Evolutionary conservation across 2,888 invertebrate genomes (phyloP).

Genomic region (Eudemis profundana): DNA sequence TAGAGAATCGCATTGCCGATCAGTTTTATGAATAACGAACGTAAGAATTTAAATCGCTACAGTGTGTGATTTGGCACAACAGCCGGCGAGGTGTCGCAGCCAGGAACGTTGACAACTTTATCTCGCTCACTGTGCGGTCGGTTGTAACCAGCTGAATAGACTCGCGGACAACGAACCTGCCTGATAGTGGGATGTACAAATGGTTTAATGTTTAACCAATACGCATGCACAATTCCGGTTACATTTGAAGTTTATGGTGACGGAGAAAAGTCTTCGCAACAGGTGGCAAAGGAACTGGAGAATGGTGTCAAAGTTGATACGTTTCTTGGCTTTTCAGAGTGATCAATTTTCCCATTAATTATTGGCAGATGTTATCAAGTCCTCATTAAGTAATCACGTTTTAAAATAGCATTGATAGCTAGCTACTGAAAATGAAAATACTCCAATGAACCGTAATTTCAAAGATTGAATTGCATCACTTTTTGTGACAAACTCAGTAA

Average conservation of each 20-base stretch:
- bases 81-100: conserved; percentile 53
- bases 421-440: conserved; percentile 7
- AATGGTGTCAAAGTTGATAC: background rate
- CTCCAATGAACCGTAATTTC: background rate
- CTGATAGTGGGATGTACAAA: background rate
- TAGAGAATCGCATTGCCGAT: too few species aligned
- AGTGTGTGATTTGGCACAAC: conserved; percentile 7
- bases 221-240: conserved; percentile 1
- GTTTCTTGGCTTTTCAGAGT: background rate
- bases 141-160: conserved; percentile 57
- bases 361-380: background rate
- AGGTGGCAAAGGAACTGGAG: background rate
- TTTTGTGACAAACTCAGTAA: too few species aligned
- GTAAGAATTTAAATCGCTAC: conserved; percentile 5
- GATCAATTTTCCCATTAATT: background rate
- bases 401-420: background rate
- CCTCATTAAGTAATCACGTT: background rate
- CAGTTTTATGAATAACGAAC: background rate
- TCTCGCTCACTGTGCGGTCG: conserved; percentile 64
- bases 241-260: background rate
- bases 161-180: conserved; percentile 52
- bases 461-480: too few species aligned
- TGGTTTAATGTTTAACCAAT: conserved; percentile 21
- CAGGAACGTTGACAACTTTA: conserved; percentile 67
- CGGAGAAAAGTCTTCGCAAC: background rate